Evolutionary conservation across 2,888 invertebrate genomes (phyloP).

Genomic region (Drosophila imparisetae): DNA sequence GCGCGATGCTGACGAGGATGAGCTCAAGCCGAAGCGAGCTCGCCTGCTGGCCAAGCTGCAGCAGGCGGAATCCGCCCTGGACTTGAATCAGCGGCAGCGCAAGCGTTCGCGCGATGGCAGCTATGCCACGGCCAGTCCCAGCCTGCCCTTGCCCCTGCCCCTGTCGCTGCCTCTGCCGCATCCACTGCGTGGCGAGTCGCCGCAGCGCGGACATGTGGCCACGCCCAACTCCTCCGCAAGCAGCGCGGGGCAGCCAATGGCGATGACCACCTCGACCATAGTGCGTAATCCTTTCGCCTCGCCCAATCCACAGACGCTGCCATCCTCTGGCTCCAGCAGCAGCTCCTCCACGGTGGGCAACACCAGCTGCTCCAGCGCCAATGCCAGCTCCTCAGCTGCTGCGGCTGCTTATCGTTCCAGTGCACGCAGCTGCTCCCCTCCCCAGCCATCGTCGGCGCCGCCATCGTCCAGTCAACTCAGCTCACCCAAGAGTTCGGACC

Average conservation of each 20-base stretch:
- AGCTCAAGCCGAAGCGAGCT: conserved; percentile 76
- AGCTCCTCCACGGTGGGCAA: conserved; percentile 37
- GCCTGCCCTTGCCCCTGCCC: conserved; percentile 21
- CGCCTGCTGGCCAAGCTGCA: conserved; percentile 64
- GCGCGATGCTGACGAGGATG: conserved; percentile 86
- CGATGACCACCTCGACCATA: conserved; percentile 82
- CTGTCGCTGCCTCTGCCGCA: conserved; percentile 24
- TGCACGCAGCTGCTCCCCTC: conserved; percentile 70
- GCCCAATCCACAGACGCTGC: conserved; percentile 76
- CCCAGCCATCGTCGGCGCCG: conserved; percentile 44
- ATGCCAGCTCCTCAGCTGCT: conserved; percentile 4
- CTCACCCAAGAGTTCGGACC: conserved; percentile 46
- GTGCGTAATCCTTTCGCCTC: conserved; percentile 84
- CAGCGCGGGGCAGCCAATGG: conserved; percentile 56
- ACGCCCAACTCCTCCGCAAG: conserved; percentile 39
- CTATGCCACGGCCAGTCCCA: conserved; percentile 67
- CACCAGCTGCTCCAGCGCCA: conserved; percentile 18
- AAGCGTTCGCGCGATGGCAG: conserved; percentile 84
- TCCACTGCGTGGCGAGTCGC: conserved; percentile 39
- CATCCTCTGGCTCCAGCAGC: conserved; percentile 45
- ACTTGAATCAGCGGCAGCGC: conserved; percentile 84
- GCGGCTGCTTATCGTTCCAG: conserved; percentile 51
- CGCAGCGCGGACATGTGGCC: conserved; percentile 25
- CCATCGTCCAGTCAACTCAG: conserved; percentile 50
- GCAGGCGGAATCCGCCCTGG: conserved; percentile 56